Conservation (phyloP, 2,113 vertebrate genomes). For the Caloenas nicobarica region DNA sequence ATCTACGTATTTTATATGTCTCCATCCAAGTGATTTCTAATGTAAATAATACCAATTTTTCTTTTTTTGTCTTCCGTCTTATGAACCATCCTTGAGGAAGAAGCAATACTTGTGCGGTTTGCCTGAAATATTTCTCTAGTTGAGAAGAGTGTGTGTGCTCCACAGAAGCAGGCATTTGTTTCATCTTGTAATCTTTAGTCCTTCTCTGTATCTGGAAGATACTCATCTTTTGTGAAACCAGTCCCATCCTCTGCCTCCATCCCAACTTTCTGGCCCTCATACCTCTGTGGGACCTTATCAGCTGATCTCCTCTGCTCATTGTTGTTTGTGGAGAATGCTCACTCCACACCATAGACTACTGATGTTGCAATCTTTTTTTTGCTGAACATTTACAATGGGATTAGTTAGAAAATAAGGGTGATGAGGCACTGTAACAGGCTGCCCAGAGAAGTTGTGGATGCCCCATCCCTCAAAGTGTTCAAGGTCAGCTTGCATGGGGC, state of each 20-base stretch:
- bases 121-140: background rate
- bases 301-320: background rate
- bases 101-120: background rate
- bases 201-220: background rate
- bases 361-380: background rate
- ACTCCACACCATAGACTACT: too few species aligned
- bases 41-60: background rate
- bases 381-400: background rate
- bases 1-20: background rate
- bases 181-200: background rate
- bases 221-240: background rate
- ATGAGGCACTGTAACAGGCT: background rate
- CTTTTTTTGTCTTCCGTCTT: background rate
- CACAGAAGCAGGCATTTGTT: background rate
- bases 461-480: fast-evolving
- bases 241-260: background rate
- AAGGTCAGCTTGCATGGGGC: background rate
- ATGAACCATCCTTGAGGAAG: background rate
- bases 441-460: background rate
- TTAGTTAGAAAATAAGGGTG: background rate
- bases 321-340: background rate
- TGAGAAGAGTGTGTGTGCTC: background rate
- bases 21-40: background rate
- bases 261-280: background rate
- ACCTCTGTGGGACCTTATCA: background rate